phyloP scores from a whole-genome alignment of 2,113 vertebrate genomes.

The Sigmodon hispidus region DNA sequence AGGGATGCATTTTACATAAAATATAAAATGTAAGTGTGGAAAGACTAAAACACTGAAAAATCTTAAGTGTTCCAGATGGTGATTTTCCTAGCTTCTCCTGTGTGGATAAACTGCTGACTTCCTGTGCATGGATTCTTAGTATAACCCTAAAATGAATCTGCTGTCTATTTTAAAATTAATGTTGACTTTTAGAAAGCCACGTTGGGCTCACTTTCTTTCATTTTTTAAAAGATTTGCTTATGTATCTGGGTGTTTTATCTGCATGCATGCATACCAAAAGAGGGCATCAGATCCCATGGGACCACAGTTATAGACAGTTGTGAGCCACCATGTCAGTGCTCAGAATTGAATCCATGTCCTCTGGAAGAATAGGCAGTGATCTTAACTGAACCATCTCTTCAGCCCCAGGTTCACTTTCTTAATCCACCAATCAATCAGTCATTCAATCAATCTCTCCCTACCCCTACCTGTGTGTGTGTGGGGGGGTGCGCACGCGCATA shows the following conservation, averaged over 20 bases:
- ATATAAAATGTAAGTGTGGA: background rate
- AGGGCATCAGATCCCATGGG: background rate
- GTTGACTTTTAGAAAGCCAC: slow-evolving; percentile 43
- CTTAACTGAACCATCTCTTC: background rate
- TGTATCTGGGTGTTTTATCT: background rate
- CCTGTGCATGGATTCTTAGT: slow-evolving; percentile 40
- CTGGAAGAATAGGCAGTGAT: background rate
- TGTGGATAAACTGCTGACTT: background rate
- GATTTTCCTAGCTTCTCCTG: background rate
- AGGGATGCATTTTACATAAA: background rate
- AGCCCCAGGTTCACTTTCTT: background rate
- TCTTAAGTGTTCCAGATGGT: background rate
- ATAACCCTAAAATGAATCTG: slow-evolving; percentile 27
- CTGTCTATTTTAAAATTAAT: slow-evolving; percentile 43
- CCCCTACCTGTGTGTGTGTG: background rate
- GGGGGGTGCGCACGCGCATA: no score
- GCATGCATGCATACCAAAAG: background rate
- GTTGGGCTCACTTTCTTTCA: background rate
- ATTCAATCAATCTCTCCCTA: background rate
- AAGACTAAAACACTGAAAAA: background rate
- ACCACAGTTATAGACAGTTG: background rate
- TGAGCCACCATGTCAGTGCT: background rate
- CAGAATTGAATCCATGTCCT: background rate
- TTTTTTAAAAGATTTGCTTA: background rate
- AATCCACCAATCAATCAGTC: background rate